These are phyloP conservation scores for Tinea trinotella DNA, from an alignment of 2,888 invertebrate species.

Conservation along the genomic window DNA sequence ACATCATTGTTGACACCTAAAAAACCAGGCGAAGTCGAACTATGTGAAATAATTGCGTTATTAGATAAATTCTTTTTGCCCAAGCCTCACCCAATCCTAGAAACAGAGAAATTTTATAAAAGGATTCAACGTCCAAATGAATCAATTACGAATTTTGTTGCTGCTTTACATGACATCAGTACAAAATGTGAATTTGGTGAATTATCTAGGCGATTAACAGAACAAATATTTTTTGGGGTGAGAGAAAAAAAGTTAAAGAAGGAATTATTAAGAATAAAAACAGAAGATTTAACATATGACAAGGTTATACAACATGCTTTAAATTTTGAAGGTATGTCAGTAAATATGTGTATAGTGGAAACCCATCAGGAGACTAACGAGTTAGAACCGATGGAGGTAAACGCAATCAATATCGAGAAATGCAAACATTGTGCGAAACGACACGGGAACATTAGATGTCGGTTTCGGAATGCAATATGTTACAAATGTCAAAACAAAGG, in stretches of 20 bases:
- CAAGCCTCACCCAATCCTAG: constrained; percentile 20
- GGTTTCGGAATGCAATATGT: constrained; percentile 20
- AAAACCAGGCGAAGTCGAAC: too few relatives aligned
- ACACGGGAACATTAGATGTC: constrained; percentile 15
- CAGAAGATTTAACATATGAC: constrained; percentile 2
- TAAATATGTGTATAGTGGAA: too few relatives aligned
- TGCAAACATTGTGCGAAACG: constrained; percentile 19
- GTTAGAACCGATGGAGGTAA: constrained; percentile 19
- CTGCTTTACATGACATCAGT: constrained; percentile 3
- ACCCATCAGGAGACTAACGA: neutral
- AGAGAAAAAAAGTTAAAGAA: neutral
- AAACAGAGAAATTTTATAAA: constrained; percentile 20
- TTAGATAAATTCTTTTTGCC: constrained; percentile 21
- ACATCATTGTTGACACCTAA: too few relatives aligned
- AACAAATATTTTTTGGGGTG: constrained; percentile 17
- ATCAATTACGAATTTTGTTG: constrained; percentile 6
- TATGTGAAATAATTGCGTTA: too few relatives aligned
- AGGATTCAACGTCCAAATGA: constrained; percentile 11
- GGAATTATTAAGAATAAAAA: neutral
- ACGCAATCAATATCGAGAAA: constrained; percentile 8
- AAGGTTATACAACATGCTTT: constrained; percentile 11
- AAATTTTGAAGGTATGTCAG: constrained; percentile 10
- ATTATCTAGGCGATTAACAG: neutral
- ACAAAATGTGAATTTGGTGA: constrained; percentile 13
- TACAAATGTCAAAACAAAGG: constrained; percentile 19